Conservation (phyloP, 2,113 vertebrate species). For the Myotis davidii region DNA sequence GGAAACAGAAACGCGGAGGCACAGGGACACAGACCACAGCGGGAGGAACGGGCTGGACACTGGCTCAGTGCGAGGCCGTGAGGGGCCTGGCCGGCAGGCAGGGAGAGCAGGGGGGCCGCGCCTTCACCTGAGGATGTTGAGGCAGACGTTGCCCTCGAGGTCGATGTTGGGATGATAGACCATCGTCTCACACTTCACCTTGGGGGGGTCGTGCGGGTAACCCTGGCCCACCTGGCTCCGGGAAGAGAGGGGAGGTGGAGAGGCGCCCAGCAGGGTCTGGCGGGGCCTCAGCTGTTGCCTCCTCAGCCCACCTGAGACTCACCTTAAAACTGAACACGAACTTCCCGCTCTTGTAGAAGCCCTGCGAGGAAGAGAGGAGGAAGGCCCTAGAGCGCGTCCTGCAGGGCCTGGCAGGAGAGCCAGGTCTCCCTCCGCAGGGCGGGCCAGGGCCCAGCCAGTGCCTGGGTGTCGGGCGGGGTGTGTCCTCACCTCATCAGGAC, state of each 20-base stretch:
- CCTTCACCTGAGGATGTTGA: constrained; percentile 96
- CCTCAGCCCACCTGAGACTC: constrained; percentile 67
- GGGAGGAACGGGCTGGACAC: not conserved
- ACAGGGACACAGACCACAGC: not conserved
- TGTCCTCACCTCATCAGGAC: constrained; percentile 91
- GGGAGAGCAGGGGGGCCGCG: fast-evolving
- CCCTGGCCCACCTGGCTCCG: constrained; percentile 94
- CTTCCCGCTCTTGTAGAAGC: constrained; percentile 96
- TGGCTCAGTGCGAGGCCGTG: not conserved
- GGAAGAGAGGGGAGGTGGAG: not conserved
- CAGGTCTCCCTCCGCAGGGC: not conserved
- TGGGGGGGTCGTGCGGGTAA: constrained; percentile 97
- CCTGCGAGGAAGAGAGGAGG: constrained; percentile 80
- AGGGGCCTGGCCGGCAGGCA: not conserved
- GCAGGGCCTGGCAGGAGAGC: not conserved
- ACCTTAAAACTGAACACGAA: constrained; percentile 99
- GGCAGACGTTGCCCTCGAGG: constrained; percentile 98
- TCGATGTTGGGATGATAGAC: constrained; percentile 99
- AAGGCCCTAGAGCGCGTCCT: not conserved
- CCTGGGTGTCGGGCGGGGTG: not conserved
- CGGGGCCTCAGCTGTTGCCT: not conserved
- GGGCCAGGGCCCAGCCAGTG: not conserved
- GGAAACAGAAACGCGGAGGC: not conserved
- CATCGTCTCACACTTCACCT: constrained; percentile 99
- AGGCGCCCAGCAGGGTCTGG: not conserved